phyloP scores from a whole-genome alignment of 2,888 invertebrate genomes.

The Drosophila anomelani region DNA sequence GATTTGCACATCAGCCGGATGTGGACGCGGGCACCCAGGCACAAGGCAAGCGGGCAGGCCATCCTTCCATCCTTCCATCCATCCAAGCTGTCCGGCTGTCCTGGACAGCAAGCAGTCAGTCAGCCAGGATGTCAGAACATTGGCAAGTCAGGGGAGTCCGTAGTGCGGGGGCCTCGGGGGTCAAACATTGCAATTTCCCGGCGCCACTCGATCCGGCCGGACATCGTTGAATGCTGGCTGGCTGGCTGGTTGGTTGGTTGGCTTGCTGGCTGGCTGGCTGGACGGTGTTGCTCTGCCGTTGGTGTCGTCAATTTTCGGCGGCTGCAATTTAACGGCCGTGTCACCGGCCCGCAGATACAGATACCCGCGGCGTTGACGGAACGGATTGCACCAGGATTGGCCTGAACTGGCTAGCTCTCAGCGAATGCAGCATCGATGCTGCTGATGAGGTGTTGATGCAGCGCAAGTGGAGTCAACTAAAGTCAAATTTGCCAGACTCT shows the following conservation, averaged over 20 bases:
- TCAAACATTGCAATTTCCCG: conserved; percentile 63
- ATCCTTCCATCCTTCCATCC: background rate
- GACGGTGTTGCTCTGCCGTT: conserved; percentile 6
- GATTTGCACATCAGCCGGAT: conserved; percentile 60
- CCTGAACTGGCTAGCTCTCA: background rate
- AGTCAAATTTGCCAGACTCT: conserved; percentile 27
- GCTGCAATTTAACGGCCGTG: conserved; percentile 29
- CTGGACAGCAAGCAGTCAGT: conserved; percentile 30
- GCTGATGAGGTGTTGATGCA: conserved; percentile 26
- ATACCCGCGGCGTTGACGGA: conserved; percentile 25
- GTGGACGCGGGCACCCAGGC: conserved; percentile 22
- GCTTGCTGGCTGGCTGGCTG: background rate
- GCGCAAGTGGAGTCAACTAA: conserved; percentile 21
- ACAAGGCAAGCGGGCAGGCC: background rate
- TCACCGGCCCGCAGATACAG: conserved; percentile 16
- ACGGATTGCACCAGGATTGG: conserved; percentile 6
- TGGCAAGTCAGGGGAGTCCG: conserved; percentile 11
- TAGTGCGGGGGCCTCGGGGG: conserved; percentile 12
- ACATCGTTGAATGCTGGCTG: conserved; percentile 44
- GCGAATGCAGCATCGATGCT: conserved; percentile 2
- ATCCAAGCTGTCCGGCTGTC: conserved; percentile 1
- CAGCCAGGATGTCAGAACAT: conserved; percentile 27
- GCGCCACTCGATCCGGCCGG: conserved; percentile 48
- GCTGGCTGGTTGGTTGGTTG: background rate
- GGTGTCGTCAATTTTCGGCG: conserved; percentile 24